phyloP scores from a whole-genome alignment of 2,113 vertebrate genomes.

The Fulica atra region DNA sequence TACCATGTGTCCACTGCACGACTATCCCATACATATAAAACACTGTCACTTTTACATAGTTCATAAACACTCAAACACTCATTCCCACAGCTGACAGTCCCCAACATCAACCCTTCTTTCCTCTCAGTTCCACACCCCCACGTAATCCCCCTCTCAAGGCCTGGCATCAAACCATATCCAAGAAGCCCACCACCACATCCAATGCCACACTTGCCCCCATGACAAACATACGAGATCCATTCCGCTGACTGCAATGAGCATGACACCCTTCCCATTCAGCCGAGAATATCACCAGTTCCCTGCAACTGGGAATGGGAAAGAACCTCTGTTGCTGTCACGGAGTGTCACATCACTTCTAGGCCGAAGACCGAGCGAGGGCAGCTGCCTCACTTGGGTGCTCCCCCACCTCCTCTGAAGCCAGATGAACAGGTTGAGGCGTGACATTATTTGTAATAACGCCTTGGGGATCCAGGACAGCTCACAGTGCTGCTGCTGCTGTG shows the following conservation, averaged over 20 bases:
- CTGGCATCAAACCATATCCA: background rate
- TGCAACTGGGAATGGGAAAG: rapidly evolving
- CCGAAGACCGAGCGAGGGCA: background rate
- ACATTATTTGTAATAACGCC: background rate
- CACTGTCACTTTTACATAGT: background rate
- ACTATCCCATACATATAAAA: rapidly evolving
- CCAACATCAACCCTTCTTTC: background rate
- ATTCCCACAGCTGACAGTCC: background rate
- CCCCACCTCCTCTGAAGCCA: background rate
- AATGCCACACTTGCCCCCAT: rapidly evolving
- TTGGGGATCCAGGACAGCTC: background rate
- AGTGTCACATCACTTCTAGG: background rate
- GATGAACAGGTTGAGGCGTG: background rate
- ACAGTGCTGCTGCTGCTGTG: background rate
- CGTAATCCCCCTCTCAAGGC: background rate
- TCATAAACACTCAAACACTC: background rate
- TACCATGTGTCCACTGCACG: background rate
- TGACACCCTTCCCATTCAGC: background rate
- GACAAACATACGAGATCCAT: background rate
- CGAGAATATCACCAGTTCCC: background rate
- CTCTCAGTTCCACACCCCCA: background rate
- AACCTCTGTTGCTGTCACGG: background rate
- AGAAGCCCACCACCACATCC: background rate
- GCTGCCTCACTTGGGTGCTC: background rate
- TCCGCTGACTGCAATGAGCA: background rate